A percentile compares a stretch with the other conserved stretches of the same genome.
Evolutionary conservation across 2,888 invertebrate species (phyloP).

Genomic region (Metalampra italica): DNA sequence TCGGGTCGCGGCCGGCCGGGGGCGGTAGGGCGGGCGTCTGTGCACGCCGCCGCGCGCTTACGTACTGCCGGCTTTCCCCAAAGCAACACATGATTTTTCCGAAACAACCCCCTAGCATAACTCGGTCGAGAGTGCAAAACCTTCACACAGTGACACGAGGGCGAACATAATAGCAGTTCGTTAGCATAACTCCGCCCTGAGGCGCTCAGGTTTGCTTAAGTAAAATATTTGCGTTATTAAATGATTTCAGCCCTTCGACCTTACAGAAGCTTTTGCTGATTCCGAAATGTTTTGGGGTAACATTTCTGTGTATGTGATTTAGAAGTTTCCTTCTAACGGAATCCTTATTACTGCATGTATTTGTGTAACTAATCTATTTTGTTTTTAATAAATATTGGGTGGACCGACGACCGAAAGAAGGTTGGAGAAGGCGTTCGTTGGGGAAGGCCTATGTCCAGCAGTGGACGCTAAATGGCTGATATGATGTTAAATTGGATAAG

Average conservation of each 20-base stretch:
- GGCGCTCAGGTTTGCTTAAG: constrained; percentile 46
- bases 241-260: constrained; percentile 43
- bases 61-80: constrained; percentile 32
- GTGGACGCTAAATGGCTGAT: no score
- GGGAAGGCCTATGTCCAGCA: no score
- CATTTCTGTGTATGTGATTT: background rate
- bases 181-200: constrained; percentile 61
- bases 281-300: background rate
- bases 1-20: constrained; percentile 9
- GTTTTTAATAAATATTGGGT: no score
- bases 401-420: no score
- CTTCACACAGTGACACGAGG: constrained; percentile 76
- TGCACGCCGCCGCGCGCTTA: constrained; percentile 39
- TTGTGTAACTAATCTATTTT: no score
- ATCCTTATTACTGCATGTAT: background rate
- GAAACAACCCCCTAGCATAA: constrained; percentile 62
- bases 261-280: constrained; percentile 17
- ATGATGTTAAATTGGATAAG: no score
- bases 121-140: constrained; percentile 75
- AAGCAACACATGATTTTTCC: constrained; percentile 24
- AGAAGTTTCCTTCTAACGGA: background rate
- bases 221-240: constrained; percentile 66
- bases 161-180: constrained; percentile 71
- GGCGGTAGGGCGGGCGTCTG: constrained; percentile 30
- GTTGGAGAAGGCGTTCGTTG: no score